Base-by-base conservation (phyloP, 2,888 invertebrate species). In the Operophtera brumata region DNA sequence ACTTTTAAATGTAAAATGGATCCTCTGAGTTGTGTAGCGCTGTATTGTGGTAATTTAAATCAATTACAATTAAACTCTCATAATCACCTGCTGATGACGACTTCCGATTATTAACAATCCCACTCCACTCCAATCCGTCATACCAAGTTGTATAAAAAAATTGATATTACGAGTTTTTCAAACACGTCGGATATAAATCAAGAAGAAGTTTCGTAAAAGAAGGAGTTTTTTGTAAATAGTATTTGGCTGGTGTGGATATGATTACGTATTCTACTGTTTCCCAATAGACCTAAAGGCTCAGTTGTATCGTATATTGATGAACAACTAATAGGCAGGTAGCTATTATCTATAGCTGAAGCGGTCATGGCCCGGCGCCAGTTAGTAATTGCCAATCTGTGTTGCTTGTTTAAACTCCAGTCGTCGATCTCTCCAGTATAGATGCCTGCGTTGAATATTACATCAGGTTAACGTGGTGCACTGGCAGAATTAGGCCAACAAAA, bases 321-420 rank as follows among this genome's bases (percentile, higher is more conserved):
- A 28, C 20, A 25, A 25, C 34, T 35, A 41, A 35, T 52, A 41
- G 40, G 14, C 42, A 51, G 45, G 56, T 59, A 61, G 20, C 2
- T 20, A 50, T 7, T 52, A 46, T 49, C 25, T 12, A 44, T 36
- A 47, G 37, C 26, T 40, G 48, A 36, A 37, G 43, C 37, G 39
- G 28, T 47, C 12, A 30, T 50, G 44, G 56, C 47, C 28, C 30
- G 47, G 41, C 42, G 59, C 62, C 62, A 62, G 53, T 57, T 57
- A 53, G 47, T 59, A 62, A 61, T 61, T 61, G 61, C 43, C 61
- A 54, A 51, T 55, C 47, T 50, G 47, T 47, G 44, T 49, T 41
- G 61, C 35, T 44, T 58, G 54, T 55, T 58, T 43, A 34, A 54
- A 56, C 51, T 45, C 54, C 39, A 53, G 37, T 32, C 28, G 49